phyloP scores from a whole-genome alignment of 1,140 invertebrate genomes.

The Tetragnatha versicolor region DNA sequence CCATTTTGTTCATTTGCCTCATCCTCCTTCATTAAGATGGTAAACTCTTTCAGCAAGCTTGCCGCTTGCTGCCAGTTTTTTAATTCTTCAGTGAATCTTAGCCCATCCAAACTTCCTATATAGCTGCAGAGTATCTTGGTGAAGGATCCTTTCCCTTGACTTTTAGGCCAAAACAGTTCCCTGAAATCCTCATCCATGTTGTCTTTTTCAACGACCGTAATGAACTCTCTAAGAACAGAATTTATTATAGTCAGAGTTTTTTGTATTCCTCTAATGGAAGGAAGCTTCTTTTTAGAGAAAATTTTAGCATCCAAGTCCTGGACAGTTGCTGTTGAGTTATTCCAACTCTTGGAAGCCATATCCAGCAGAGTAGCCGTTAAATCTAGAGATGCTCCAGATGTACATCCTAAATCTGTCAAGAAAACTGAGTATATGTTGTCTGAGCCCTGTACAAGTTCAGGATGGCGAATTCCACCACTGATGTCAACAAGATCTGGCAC shows the following conservation, averaged over 20 bases:
- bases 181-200: not conserved
- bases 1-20: slow-evolving; percentile 14
- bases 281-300: slow-evolving; percentile 33
- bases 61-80: slow-evolving; percentile 18
- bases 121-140: not conserved
- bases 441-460: slow-evolving; percentile 33
- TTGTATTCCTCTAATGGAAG: slow-evolving; percentile 26
- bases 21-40: slow-evolving; percentile 11
- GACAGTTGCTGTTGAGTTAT: not conserved
- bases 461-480: slow-evolving; percentile 17
- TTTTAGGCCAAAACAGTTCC: slow-evolving; percentile 25
- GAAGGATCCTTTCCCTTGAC: not conserved
- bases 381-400: slow-evolving; percentile 13
- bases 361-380: slow-evolving; percentile 24
- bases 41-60: slow-evolving; percentile 11
- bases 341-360: slow-evolving; percentile 32
- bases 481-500: slow-evolving; percentile 32
- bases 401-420: slow-evolving; percentile 30
- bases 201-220: slow-evolving; percentile 1
- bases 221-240: slow-evolving; percentile 21
- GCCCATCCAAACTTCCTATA: slow-evolving; percentile 19
- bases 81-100: slow-evolving; percentile 20
- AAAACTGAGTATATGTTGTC: slow-evolving; percentile 38
- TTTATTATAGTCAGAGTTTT: slow-evolving; percentile 40
- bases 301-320: slow-evolving; percentile 35